Evolutionary conservation across 1,140 invertebrate genomes (phyloP), one percentile per base, ranked within the genome.

Genomic region (Philopotamus ludificatus): DNA sequence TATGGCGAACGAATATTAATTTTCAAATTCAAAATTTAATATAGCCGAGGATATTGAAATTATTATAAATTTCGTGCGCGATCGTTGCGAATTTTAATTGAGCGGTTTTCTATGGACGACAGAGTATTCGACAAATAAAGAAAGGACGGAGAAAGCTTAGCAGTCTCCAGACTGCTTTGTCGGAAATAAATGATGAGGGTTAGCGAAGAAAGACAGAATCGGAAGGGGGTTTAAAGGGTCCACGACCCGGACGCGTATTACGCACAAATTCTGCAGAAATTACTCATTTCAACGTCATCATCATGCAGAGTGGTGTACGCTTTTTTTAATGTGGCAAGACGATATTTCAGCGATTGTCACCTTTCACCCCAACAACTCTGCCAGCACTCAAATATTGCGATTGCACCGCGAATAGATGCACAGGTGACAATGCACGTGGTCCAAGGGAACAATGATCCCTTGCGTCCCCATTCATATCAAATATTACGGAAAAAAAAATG

Each of bases 141-240:
- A 53, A 57, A 63, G 65, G 53, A 18, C 42, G 18, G 41, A 57
- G 53, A 45, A 34, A 57, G 63, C 54, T 57, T 55, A 55, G 63
- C 26, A 63, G 65, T 67, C 59, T 63, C 55, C 54, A 67, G 65
- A 67, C 59, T 66, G 64, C 50, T 60, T 53, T 50, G 65, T 63
- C 51, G 65, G 60, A 55, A 67, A 67, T 63, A 63, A 63, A 67
- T 67, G 65, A 67, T 67, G 53, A 60, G 65, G 65, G 65, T 67
- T 41, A 63, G 60, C 25, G 65, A 59, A 55, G 58, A 60, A 60
- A 59, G 65, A 66, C 45, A 54, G 65, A 66, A 66, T 66, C 57
- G 65, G 65, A 66, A 66, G 62, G 58, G n/a, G 65, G 65, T 60
- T 66, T 61, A 55, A 54, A 42, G 34, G 58, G 65, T 66, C 59